phyloP scores from a whole-genome alignment of 2,113 vertebrate species.

The Micronycteris hirsuta region DNA sequence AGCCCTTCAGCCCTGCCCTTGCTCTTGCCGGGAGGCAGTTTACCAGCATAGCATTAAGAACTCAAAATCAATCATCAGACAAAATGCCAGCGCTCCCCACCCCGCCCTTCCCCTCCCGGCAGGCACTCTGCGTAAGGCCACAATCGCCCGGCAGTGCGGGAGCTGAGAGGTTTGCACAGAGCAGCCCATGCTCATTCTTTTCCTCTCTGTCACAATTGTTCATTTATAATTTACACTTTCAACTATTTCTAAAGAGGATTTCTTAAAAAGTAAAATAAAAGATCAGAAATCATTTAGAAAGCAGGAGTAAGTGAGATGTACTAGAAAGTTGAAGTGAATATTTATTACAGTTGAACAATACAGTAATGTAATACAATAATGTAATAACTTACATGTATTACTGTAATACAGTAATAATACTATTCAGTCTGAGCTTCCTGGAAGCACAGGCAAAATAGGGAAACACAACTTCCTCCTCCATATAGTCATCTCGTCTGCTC shows the following conservation, averaged over 20 bases:
- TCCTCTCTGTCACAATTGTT: conserved; percentile 25
- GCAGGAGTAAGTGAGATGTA: neutral
- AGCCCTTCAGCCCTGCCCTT: neutral
- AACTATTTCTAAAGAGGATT: conserved; percentile 46
- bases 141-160: neutral
- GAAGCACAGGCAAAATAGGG: neutral
- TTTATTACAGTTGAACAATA: neutral
- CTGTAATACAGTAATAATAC: neutral
- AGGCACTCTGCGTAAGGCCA: neutral
- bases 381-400: neutral
- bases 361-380: neutral
- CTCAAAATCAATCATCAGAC: neutral
- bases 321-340: neutral
- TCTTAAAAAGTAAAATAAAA: conserved; percentile 54
- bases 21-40: neutral
- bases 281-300: conserved; percentile 38
- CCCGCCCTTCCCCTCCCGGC: neutral
- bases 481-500: neutral
- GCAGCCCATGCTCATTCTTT: neutral
- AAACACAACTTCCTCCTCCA: neutral
- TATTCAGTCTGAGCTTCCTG: neutral
- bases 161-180: neutral
- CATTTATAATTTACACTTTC: conserved; percentile 53
- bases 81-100: neutral
- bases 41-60: neutral